phyloP scores from a whole-genome alignment of 2,797 vertebrate species.

The Lacerta bilineata region DNA sequence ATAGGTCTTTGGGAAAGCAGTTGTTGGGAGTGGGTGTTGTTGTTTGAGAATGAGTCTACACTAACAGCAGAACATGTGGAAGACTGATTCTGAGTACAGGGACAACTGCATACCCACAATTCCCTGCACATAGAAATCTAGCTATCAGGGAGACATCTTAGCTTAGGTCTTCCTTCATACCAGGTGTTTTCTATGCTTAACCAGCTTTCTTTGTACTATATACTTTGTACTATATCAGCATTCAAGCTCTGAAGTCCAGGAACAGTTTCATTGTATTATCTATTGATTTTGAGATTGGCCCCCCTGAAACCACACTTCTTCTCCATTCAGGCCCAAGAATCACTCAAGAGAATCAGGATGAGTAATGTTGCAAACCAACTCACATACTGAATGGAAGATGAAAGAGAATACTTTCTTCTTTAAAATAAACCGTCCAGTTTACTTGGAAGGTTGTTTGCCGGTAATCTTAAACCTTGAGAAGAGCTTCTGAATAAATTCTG shows the following conservation, averaged over 20 bases:
- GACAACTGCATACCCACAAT: neutral
- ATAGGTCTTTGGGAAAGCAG: neutral
- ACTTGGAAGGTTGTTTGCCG: neutral
- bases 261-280: neutral
- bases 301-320: neutral
- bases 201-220: too few species aligned
- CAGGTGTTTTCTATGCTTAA: too few species aligned
- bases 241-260: neutral
- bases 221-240: too few species aligned
- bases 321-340: too few species aligned
- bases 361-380: neutral
- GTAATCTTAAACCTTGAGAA: slow-evolving; percentile 7
- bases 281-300: neutral
- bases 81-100: too few species aligned
- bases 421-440: neutral
- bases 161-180: neutral
- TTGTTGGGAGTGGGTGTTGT: neutral
- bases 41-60: neutral
- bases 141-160: neutral
- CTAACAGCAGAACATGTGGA: neutral
- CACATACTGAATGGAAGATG: neutral
- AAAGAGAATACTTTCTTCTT: neutral
- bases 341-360: neutral
- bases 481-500: slow-evolving; percentile 1
- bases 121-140: neutral